Evolutionary conservation across 2,888 invertebrate genomes (phyloP).

Genomic region (Orthosia incerta): DNA sequence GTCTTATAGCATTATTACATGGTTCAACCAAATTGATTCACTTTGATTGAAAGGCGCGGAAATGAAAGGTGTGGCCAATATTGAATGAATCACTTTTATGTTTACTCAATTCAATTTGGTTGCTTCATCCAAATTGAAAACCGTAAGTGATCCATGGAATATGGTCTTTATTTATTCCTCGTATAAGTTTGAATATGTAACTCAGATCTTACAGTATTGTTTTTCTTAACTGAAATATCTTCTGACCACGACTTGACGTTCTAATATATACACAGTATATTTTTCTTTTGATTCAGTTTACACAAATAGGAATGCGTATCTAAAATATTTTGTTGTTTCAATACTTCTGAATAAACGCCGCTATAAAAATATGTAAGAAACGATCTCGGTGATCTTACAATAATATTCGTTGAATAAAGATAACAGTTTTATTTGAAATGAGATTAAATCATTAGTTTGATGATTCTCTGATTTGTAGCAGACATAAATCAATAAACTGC

Average conservation of each 20-base stretch:
- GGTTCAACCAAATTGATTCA: conserved; percentile 30
- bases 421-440: conserved; percentile 31
- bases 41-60: conserved; percentile 6
- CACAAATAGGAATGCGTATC: conserved; percentile 38
- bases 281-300: conserved; percentile 48
- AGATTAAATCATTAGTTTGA: conserved; percentile 34
- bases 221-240: conserved; percentile 43
- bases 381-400: conserved; percentile 34
- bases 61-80: not conserved
- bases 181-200: conserved; percentile 10
- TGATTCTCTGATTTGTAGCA: not conserved
- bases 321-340: conserved; percentile 34
- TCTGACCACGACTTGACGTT: conserved; percentile 17
- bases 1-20: conserved; percentile 6
- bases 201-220: conserved; percentile 18
- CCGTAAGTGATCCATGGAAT: not conserved
- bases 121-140: not conserved
- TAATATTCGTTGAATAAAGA: conserved; percentile 42
- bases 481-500: conserved; percentile 6
- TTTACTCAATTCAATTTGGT: conserved; percentile 4
- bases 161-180: not conserved
- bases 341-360: conserved; percentile 37
- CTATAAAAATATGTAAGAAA: conserved; percentile 43
- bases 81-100: not conserved
- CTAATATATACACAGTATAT: conserved; percentile 35